Conservation (phyloP, 2,888 invertebrate genomes). For the Sphaerophoria rueppellii region DNA sequence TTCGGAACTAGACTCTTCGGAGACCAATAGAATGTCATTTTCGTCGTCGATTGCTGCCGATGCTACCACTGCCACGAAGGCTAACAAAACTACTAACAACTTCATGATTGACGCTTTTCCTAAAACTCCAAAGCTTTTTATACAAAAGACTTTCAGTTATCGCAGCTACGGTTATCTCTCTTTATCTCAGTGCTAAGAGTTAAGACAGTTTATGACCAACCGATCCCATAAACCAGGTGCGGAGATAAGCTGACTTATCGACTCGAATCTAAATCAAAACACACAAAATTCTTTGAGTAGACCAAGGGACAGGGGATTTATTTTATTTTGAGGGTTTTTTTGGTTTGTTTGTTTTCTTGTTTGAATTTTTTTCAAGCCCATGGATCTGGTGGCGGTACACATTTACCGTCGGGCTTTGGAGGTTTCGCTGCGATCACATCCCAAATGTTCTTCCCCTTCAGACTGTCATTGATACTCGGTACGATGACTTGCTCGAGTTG, state of each 20-base stretch:
- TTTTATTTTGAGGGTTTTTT: conserved; percentile 38
- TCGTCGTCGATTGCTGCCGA: conserved; percentile 75
- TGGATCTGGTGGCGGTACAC: conserved; percentile 78
- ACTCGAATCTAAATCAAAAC: conserved; percentile 30
- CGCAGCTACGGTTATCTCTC: neutral
- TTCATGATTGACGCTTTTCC: conserved; percentile 48
- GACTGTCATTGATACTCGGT: conserved; percentile 76
- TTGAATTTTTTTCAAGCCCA: conserved; percentile 77
- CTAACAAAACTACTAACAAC: conserved; percentile 76
- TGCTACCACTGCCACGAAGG: conserved; percentile 75
- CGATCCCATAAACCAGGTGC: neutral
- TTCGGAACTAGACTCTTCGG: conserved; percentile 76
- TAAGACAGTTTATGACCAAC: neutral
- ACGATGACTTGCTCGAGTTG: conserved; percentile 77
- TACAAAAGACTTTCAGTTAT: neutral
- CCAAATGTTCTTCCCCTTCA: conserved; percentile 77
- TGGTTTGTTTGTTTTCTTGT: neutral
- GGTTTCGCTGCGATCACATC: conserved; percentile 58
- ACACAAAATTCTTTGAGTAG: neutral
- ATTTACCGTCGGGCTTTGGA: conserved; percentile 58
- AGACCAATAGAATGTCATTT: conserved; percentile 76
- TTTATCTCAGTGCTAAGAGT: neutral
- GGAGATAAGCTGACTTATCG: conserved; percentile 5
- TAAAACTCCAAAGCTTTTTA: conserved; percentile 7
- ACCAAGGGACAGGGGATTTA: neutral